These are phyloP conservation scores for Rugalucina vietnamica DNA, from an alignment of 2,888 invertebrate genomes.

Conservation along the genomic window DNA sequence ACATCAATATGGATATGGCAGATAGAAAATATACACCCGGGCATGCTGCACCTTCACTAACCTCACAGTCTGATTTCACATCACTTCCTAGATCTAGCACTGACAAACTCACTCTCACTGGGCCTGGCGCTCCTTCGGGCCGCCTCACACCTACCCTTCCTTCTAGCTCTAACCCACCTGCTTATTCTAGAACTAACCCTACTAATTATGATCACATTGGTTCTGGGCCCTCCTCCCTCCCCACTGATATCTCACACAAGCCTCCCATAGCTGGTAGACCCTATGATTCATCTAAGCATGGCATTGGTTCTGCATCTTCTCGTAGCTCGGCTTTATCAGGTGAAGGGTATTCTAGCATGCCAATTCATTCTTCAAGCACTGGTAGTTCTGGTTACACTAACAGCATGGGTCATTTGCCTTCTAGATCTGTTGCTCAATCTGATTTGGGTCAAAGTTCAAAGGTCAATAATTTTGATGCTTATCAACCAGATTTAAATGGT, in stretches of 20 bases:
- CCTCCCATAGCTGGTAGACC: constrained; percentile 47
- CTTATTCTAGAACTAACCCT: constrained; percentile 29
- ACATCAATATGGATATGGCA: not conserved
- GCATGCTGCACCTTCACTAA: constrained; percentile 43
- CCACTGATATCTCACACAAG: constrained; percentile 50
- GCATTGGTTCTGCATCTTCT: not conserved
- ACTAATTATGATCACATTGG: constrained; percentile 38
- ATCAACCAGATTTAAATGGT: constrained; percentile 19
- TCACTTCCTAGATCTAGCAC: constrained; percentile 22
- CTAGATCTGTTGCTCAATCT: constrained; percentile 34
- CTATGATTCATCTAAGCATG: constrained; percentile 15
- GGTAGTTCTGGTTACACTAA: not conserved
- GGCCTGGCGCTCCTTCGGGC: constrained; percentile 36
- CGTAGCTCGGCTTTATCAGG: not conserved
- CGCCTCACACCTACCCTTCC: constrained; percentile 49
- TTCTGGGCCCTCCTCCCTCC: constrained; percentile 40
- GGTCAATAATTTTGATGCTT: not conserved
- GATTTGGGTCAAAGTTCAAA: not conserved
- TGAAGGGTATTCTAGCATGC: constrained; percentile 47
- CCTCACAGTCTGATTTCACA: constrained; percentile 48
- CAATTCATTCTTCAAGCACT: constrained; percentile 21
- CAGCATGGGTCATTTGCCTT: not conserved
- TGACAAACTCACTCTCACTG: constrained; percentile 36
- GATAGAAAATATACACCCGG: constrained; percentile 38
- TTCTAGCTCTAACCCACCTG: constrained; percentile 28